Evolutionary conservation across 2,888 invertebrate genomes (phyloP).

Genomic region (Himalopsyche japonica): DNA sequence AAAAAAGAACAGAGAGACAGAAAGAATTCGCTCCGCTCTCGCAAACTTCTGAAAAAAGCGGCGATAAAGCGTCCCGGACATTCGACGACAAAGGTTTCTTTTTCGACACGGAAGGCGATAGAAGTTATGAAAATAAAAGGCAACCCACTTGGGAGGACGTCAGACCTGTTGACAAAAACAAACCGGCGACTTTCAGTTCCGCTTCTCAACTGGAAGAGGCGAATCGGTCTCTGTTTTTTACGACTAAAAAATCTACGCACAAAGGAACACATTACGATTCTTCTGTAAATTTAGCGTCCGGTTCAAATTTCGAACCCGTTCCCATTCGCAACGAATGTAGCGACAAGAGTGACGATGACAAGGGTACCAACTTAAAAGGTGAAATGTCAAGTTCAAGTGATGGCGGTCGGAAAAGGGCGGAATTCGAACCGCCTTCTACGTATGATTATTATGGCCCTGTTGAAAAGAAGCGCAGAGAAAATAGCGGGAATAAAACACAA

Average conservation of each 20-base stretch:
- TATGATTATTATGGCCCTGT: constrained; percentile 66
- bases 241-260: constrained; percentile 43
- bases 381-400: background rate
- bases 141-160: constrained; percentile 53
- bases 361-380: background rate
- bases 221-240: constrained; percentile 46
- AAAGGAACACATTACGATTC: constrained; percentile 38
- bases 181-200: constrained; percentile 19
- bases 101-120: constrained; percentile 40
- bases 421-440: constrained; percentile 69
- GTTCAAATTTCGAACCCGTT: constrained; percentile 15
- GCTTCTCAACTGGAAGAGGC: background rate
- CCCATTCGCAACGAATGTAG: constrained; percentile 29
- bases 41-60: background rate
- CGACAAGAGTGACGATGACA: background rate
- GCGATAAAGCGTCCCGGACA: constrained; percentile 12
- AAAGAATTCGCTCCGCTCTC: constrained; percentile 76
- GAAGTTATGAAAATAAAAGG: background rate
- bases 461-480: constrained; percentile 40
- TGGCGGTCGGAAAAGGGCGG: constrained; percentile 45
- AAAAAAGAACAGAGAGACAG: constrained; percentile 71
- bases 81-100: constrained; percentile 51
- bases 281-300: constrained; percentile 11
- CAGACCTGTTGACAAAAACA: constrained; percentile 44
- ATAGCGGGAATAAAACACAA: constrained; percentile 43